phyloP scores from a whole-genome alignment of 2,888 invertebrate genomes.

The Andrena bucephala region DNA sequence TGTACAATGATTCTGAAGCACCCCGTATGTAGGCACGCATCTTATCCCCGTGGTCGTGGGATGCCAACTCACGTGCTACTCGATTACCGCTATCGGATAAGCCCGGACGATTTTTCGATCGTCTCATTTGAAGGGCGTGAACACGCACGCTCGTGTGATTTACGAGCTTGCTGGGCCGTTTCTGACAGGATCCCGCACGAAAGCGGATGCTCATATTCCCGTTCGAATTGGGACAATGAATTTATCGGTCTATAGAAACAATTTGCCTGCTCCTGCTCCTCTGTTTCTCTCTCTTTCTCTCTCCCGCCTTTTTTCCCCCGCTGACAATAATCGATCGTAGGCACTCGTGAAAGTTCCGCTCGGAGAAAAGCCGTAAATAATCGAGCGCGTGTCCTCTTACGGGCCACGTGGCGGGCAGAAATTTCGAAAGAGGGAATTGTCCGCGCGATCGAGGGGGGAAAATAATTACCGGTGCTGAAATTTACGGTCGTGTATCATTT shows the following conservation, averaged over 20 bases:
- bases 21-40: slow-evolving; percentile 12
- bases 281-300: not conserved
- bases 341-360: slow-evolving; percentile 25
- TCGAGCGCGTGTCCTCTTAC: not conserved
- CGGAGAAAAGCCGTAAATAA: slow-evolving; percentile 42
- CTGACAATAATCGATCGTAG: slow-evolving; percentile 43
- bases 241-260: slow-evolving; percentile 32
- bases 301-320: not conserved
- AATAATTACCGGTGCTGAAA: slow-evolving; percentile 43
- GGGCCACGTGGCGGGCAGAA: slow-evolving; percentile 23
- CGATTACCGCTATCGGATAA: slow-evolving; percentile 66
- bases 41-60: slow-evolving; percentile 27
- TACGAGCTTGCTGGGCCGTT: slow-evolving; percentile 40
- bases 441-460: slow-evolving; percentile 25
- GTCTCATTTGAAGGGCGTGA: slow-evolving; percentile 68
- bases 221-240: slow-evolving; percentile 30
- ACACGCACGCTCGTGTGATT: slow-evolving; percentile 62
- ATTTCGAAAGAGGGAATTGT: slow-evolving; percentile 25
- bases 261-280: slow-evolving; percentile 31
- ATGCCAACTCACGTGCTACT: slow-evolving; percentile 45
- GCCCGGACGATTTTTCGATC: slow-evolving; percentile 66
- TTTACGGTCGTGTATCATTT: slow-evolving; percentile 48
- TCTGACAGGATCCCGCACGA: not conserved
- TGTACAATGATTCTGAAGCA: not conserved
- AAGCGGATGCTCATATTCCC: not conserved